Evolutionary conservation across 2,113 vertebrate genomes (phyloP).

Genomic region (Rhea americana): DNA sequence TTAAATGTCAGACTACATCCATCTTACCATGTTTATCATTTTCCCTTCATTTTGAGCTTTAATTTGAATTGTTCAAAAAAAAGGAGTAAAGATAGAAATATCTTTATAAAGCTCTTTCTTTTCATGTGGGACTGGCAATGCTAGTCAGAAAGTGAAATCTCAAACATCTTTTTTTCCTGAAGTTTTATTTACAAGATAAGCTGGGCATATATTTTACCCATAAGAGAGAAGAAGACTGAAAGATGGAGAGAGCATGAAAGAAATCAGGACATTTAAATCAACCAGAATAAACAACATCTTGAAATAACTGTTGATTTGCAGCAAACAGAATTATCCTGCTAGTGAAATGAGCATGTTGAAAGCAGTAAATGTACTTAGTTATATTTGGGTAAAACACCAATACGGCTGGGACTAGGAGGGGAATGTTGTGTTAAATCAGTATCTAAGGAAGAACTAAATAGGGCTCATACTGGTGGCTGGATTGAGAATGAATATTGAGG

Average conservation of each 20-base stretch:
- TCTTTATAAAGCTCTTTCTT: background rate
- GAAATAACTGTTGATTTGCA: background rate
- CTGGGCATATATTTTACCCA: background rate
- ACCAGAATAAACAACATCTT: background rate
- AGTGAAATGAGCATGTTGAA: background rate
- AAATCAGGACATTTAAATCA: background rate
- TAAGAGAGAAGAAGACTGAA: background rate
- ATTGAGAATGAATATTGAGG: slow-evolving; percentile 36
- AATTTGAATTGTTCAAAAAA: slow-evolving; percentile 17
- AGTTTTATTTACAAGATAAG: background rate
- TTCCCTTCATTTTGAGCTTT: background rate
- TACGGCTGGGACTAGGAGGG: background rate
- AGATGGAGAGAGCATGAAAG: background rate
- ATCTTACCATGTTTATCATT: accelerated
- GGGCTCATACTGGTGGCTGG: background rate
- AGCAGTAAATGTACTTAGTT: background rate
- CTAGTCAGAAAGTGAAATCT: background rate
- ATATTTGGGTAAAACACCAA: background rate
- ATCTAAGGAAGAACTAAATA: background rate
- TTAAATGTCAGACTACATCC: background rate
- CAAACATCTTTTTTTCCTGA: background rate
- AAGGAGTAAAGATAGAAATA: background rate
- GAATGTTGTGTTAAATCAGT: background rate
- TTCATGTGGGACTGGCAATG: background rate
- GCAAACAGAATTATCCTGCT: background rate